Evolutionary conservation across 2,888 invertebrate genomes (phyloP).

Genomic region (Hecatera dysodea): DNA sequence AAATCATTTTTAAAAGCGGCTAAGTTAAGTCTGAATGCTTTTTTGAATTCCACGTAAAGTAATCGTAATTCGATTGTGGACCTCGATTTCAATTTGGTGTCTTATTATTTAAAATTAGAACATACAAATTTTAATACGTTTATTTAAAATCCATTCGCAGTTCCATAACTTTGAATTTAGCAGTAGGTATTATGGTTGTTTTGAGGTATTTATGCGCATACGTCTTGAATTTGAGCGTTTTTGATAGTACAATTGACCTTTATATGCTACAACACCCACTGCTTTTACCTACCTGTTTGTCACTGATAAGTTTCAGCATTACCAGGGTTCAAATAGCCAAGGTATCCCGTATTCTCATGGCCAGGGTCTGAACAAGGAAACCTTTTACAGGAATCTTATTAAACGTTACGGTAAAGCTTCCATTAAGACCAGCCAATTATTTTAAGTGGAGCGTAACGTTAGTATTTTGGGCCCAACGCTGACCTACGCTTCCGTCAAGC

Average conservation of each 20-base stretch:
- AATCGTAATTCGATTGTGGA: too few species aligned
- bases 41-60: too few species aligned
- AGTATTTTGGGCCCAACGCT: slow-evolving; percentile 37
- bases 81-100: too few species aligned
- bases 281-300: background rate
- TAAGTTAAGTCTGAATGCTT: too few species aligned
- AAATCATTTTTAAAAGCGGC: too few species aligned
- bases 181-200: too few species aligned
- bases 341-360: background rate
- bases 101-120: too few species aligned
- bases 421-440: slow-evolving; percentile 52
- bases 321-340: background rate
- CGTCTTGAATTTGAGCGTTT: too few species aligned
- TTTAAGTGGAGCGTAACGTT: slow-evolving; percentile 49
- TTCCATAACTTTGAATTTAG: too few species aligned
- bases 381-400: slow-evolving; percentile 32
- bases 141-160: too few species aligned
- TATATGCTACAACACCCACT: background rate
- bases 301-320: background rate
- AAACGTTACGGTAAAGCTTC: slow-evolving; percentile 35
- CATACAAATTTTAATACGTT: too few species aligned
- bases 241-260: background rate
- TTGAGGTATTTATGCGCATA: too few species aligned
- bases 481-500: slow-evolving; percentile 38
- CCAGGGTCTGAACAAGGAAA: slow-evolving; percentile 5